phyloP scores from a whole-genome alignment of 2,888 invertebrate genomes.

The Nudaria mundana region DNA sequence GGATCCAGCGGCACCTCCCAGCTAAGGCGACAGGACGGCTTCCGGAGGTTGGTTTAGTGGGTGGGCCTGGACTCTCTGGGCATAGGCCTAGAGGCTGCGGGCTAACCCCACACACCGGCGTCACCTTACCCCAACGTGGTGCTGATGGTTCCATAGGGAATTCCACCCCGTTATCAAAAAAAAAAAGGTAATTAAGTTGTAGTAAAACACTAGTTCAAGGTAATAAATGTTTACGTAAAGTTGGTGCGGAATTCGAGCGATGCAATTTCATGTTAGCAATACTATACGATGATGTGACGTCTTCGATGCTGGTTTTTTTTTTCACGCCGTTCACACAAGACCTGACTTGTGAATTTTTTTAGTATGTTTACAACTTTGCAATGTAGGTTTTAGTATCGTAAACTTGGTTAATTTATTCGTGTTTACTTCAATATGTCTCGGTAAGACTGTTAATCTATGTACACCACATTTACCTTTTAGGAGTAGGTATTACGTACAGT shows the following conservation, averaged over 20 bases:
- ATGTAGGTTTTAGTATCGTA: neutral
- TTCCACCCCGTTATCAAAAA: no score
- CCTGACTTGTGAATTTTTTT: conserved; percentile 1
- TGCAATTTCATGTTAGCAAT: conserved; percentile 11
- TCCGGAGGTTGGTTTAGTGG: no score
- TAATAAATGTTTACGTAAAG: conserved; percentile 45
- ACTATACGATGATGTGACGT: neutral
- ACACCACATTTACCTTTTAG: no score
- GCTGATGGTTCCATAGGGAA: no score
- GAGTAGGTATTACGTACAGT: no score
- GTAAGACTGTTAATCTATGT: no score
- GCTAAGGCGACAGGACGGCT: no score
- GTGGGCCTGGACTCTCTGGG: no score
- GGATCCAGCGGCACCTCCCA: no score
- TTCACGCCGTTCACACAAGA: conserved; percentile 8
- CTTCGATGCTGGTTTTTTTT: conserved; percentile 4
- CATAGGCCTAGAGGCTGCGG: no score
- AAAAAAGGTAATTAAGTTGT: conserved; percentile 43
- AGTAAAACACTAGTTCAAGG: conserved; percentile 46
- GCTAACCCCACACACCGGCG: no score
- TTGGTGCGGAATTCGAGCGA: conserved; percentile 3
- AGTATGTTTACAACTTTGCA: neutral
- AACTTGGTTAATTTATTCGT: neutral
- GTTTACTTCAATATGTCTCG: neutral
- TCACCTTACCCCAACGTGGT: no score